phyloP scores from a whole-genome alignment of 1,140 invertebrate genomes.

The Helicoverpa armigera region DNA sequence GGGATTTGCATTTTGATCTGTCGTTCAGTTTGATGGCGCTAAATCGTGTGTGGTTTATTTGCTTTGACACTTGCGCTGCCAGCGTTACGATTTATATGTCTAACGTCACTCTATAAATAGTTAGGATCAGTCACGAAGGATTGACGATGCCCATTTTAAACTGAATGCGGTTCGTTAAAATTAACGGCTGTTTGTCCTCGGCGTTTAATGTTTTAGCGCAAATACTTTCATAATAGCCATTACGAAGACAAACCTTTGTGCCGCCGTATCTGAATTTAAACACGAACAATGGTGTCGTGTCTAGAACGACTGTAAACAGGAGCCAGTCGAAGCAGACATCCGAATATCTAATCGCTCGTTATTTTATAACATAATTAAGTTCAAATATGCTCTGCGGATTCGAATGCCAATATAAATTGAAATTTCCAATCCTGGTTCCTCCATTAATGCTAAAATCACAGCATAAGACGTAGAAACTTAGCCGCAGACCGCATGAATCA shows the following conservation, averaged over 20 bases:
- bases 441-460: conserved; percentile 40
- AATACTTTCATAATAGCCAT: conserved; percentile 31
- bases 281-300: conserved; percentile 31
- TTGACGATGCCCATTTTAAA: conserved; percentile 46
- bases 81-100: conserved; percentile 43
- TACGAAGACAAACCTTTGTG: conserved; percentile 30
- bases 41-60: conserved; percentile 62
- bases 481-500: conserved; percentile 67
- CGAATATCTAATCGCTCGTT: conserved; percentile 26
- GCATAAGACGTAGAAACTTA: conserved; percentile 50
- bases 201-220: conserved; percentile 30
- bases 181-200: conserved; percentile 34
- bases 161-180: conserved; percentile 28
- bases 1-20: conserved; percentile 61
- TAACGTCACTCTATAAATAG: conserved; percentile 55
- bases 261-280: conserved; percentile 19
- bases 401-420: conserved; percentile 35
- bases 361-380: conserved; percentile 37
- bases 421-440: conserved; percentile 24
- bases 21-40: conserved; percentile 60
- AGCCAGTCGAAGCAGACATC: conserved; percentile 19
- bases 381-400: conserved; percentile 27
- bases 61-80: conserved; percentile 52
- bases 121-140: conserved; percentile 46
- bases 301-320: conserved; percentile 27